A percentile compares a stretch with the other conserved stretches of the same genome.
These are phyloP conservation scores for Silvanus unidentatus DNA, from an alignment of 2,888 invertebrate genomes.

Conservation along the genomic window DNA sequence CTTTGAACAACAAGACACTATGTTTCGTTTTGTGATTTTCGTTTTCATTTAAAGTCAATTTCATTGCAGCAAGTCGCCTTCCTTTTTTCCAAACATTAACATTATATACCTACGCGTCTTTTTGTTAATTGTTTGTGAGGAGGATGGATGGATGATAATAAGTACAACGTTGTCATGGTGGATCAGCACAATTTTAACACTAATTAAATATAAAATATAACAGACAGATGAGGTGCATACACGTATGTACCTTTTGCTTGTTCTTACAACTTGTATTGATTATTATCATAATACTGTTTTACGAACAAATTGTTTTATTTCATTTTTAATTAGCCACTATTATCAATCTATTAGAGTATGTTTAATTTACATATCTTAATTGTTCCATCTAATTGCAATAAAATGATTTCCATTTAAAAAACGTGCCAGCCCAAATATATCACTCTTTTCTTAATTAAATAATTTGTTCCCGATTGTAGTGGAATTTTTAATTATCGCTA, in stretches of 20 bases:
- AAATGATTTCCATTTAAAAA: too few relatives aligned
- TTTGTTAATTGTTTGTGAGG: too few relatives aligned
- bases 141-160: too few relatives aligned
- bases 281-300: not conserved
- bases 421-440: too few relatives aligned
- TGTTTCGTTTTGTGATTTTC: conserved; percentile 1
- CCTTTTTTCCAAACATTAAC: not conserved
- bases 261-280: not conserved
- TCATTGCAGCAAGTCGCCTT: not conserved
- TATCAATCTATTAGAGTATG: not conserved
- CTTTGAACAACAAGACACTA: conserved; percentile 2
- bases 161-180: conserved; percentile 1
- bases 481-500: too few relatives aligned
- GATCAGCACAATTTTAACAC: not conserved
- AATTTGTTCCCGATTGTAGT: too few relatives aligned
- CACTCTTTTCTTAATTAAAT: too few relatives aligned
- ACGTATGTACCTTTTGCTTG: too few relatives aligned
- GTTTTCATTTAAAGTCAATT: not conserved
- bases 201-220: not conserved
- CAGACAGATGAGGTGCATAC: too few relatives aligned
- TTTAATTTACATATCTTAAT: conserved; percentile 3
- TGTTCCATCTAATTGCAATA: not conserved
- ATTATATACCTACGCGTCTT: too few relatives aligned
- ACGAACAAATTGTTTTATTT: conserved; percentile 1
- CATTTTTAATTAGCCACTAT: not conserved